Percentiles rank a stretch among this genome's conserved stretches.
Evolutionary conservation across 2,888 invertebrate species (phyloP).

Genomic region (Catonia carolina): DNA sequence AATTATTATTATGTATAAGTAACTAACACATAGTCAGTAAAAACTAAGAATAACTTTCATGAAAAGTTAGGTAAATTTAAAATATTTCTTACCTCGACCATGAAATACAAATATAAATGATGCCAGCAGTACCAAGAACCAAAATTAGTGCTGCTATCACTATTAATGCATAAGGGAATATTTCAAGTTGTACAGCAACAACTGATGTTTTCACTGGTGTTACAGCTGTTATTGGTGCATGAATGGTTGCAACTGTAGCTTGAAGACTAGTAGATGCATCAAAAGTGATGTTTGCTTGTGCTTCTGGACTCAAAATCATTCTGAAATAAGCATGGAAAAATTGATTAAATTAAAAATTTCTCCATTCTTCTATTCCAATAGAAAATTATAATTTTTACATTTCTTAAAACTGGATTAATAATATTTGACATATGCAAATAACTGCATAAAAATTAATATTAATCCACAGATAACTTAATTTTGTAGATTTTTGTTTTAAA

Average conservation of each 20-base stretch:
- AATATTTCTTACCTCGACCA: slow-evolving; percentile 89
- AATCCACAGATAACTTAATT: too few relatives aligned
- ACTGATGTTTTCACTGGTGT: slow-evolving; percentile 43
- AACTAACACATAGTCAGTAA: too few relatives aligned
- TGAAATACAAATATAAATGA: slow-evolving; percentile 87
- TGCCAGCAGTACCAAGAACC: slow-evolving; percentile 77
- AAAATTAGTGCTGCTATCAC: slow-evolving; percentile 85
- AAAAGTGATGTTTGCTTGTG: slow-evolving; percentile 59
- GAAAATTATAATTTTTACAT: not conserved
- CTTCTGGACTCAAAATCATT: slow-evolving; percentile 53
- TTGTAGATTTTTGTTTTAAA: too few relatives aligned
- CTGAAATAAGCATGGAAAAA: slow-evolving; percentile 41
- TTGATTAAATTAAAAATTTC: too few relatives aligned
- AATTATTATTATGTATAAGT: too few relatives aligned
- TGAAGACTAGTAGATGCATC: slow-evolving; percentile 61
- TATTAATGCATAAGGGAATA: slow-evolving; percentile 83
- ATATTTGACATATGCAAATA: not conserved
- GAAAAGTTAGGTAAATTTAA: too few relatives aligned
- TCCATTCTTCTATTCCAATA: too few relatives aligned
- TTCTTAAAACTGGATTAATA: not conserved
- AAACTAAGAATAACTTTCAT: too few relatives aligned
- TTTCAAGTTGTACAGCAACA: slow-evolving; percentile 54
- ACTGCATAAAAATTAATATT: too few relatives aligned
- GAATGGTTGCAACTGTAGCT: slow-evolving; percentile 57
- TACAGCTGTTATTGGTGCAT: slow-evolving; percentile 49